A percentile compares a stretch with the other conserved stretches of the same genome.
phyloP scores from a whole-genome alignment of 2,797 vertebrate genomes.

The Enteromius unitaeniatus region DNA sequence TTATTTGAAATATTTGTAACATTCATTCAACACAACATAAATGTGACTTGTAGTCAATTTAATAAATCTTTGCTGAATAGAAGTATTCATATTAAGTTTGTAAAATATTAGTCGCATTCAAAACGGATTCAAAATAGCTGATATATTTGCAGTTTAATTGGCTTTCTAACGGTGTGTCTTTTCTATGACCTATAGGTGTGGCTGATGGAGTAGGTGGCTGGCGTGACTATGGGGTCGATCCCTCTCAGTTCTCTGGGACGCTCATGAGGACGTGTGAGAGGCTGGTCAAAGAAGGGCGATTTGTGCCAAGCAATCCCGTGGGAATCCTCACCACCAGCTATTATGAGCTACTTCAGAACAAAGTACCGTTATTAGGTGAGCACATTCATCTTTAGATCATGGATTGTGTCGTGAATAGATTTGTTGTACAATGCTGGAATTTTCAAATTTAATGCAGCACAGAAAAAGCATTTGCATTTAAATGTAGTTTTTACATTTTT shows the following conservation, averaged over 20 bases:
- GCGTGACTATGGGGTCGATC: slow-evolving; percentile 98
- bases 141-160: not conserved
- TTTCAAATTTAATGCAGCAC: not conserved
- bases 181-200: slow-evolving; percentile 80
- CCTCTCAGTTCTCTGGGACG: slow-evolving; percentile 97
- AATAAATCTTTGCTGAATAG: not conserved
- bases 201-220: slow-evolving; percentile 98
- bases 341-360: slow-evolving; percentile 98
- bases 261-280: slow-evolving; percentile 97
- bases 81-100: not conserved
- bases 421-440: not conserved
- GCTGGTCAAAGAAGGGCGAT: slow-evolving; percentile 95
- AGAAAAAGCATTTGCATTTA: slow-evolving; percentile 4
- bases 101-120: not conserved
- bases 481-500: not conserved
- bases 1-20: not conserved
- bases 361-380: slow-evolving; percentile 97
- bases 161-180: slow-evolving; percentile 1
- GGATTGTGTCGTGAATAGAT: not conserved
- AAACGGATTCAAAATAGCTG: not conserved
- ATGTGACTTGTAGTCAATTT: not conserved
- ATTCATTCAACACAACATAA: no score
- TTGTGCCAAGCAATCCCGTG: slow-evolving; percentile 92
- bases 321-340: slow-evolving; percentile 95
- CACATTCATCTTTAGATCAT: slow-evolving; percentile 5